Evolutionary conservation across 2,113 vertebrate genomes (phyloP), one percentile per base, ranked within the genome.

Genomic region (Poeciliopsis occidentalis): DNA sequence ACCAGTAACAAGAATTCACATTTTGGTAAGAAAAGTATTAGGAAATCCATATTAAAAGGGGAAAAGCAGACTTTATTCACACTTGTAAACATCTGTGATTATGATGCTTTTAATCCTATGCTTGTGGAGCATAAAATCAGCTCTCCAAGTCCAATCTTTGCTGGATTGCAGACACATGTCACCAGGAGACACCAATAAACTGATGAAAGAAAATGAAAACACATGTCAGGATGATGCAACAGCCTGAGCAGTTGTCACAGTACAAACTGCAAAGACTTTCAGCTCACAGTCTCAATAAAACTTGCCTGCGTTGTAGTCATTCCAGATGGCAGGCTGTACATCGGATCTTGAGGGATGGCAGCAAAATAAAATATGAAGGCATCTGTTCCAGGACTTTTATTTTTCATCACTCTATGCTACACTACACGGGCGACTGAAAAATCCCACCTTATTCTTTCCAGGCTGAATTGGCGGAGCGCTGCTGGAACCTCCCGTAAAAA

Each of bases 201-300:
- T 87, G 80, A 80, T 85, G 73, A 83, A 91, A 86, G 79, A 75
- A 67, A 80, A 72, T 1, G 66, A 81, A 81, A 85, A 83, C 69
- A 70, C 79, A 78, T 71, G 41, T 81, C 64, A 13, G 64, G 31
- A 32, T 26, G 19, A 61, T 72, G 75, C 27, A 81, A 71, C 41
- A 34, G 51, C 71, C 66, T 37, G 32, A 2, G 34, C 5, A 41
- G 7, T 15, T 41, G 34, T 32, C 12, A 13, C 65, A 34, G 41
- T 44, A 12, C 31, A 65, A 71, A 70, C 75, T 37, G 6, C 11
- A 30, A 11, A 64, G 26, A 8, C 34, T 6, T n/a, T 1, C 27
- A 17, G 10, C n/a, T 22, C 41, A 64, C 22, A 54, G 30, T 19
- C 29, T 51, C 12, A 22, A 24, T 57, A 57, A 57, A 57, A 57